Evolutionary conservation across 2,797 vertebrate species (phyloP), one percentile per base, ranked within the genome.

Genomic region (Anguilla anguilla): DNA sequence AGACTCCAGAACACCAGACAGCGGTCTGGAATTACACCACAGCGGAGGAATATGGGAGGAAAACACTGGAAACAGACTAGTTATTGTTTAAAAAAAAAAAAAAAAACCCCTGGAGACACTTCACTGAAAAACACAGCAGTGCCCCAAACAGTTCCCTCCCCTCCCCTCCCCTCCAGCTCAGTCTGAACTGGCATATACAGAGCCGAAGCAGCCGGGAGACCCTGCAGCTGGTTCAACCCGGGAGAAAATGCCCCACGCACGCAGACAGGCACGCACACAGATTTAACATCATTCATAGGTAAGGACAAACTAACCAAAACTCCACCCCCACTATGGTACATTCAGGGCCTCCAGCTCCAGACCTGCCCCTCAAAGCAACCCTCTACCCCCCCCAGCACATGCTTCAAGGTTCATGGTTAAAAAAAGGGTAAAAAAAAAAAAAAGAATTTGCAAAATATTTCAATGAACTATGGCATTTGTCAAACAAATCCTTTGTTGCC

Each of bases 391-490:
- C 51, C 51, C 67, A 31, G 2, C 28, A 57, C 55, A 57, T 11
- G 55, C 55, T 57, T 11, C 55, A 57, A 11, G 64, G 17, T 77
- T 17, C 13, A 77, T 19, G 10, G 13, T 53, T 53, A 39, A 39
- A 39, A 39, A 39, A 39, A 39, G 39, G 39, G 39, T 39, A 0
- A 39, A 6, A 7, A 69, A 3, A 57, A 57, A 57, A 57, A 15
- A 82, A 51, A n/a, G n/a, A 2, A 92, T 94, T 94, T 95, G 93
- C 91, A 94, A 93, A 90, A 79, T 57, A 90, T 82, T 88, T 82
- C 89, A 89, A 89, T 88, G 77, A 74, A 49, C 51, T 69, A 28
- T 57, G 82, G 90, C 2, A 95, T 96, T 96, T 96, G 95, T 92
- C 90, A 95, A 93, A 89, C 95, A 96, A 96, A 95, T 89, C 84